phyloP scores from a whole-genome alignment of 2,797 vertebrate species.

The Microchirus variegatus region DNA sequence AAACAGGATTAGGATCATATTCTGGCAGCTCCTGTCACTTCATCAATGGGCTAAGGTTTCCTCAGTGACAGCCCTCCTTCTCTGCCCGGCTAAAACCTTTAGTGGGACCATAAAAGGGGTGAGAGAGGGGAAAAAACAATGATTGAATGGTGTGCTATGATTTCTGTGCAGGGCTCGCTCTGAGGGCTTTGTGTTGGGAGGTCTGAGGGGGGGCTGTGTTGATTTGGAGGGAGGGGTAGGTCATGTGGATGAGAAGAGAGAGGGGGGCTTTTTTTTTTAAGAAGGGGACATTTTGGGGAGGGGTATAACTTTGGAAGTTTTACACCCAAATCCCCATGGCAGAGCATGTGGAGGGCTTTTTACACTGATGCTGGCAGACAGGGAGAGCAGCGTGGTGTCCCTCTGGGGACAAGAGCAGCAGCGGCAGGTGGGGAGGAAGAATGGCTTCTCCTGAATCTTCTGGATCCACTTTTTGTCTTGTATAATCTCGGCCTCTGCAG shows the following conservation, averaged over 20 bases:
- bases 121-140: slow-evolving; percentile 75
- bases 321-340: slow-evolving; percentile 70
- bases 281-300: slow-evolving; percentile 17
- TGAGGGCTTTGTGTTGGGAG: slow-evolving; percentile 78
- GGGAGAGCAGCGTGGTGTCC: slow-evolving; percentile 45
- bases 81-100: slow-evolving; percentile 84
- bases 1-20: slow-evolving; percentile 99
- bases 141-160: slow-evolving; percentile 85
- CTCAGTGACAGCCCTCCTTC: slow-evolving; percentile 89
- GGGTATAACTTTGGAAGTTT: slow-evolving; percentile 48
- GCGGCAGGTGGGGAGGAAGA: slow-evolving; percentile 46
- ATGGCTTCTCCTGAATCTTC: not conserved
- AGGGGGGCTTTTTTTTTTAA: slow-evolving; percentile 14
- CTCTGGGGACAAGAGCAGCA: slow-evolving; percentile 24
- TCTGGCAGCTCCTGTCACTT: slow-evolving; percentile 92
- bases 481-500: too few species aligned
- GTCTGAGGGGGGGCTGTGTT: slow-evolving; percentile 69
- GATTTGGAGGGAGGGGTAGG: slow-evolving; percentile 68
- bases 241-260: slow-evolving; percentile 57
- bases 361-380: slow-evolving; percentile 54
- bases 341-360: slow-evolving; percentile 57
- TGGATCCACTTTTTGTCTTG: too few species aligned
- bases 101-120: slow-evolving; percentile 79
- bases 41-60: slow-evolving; percentile 93
- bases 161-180: slow-evolving; percentile 79